Base-by-base conservation (phyloP, 2,888 invertebrate genomes). In the Coremacera marginata region DNA sequence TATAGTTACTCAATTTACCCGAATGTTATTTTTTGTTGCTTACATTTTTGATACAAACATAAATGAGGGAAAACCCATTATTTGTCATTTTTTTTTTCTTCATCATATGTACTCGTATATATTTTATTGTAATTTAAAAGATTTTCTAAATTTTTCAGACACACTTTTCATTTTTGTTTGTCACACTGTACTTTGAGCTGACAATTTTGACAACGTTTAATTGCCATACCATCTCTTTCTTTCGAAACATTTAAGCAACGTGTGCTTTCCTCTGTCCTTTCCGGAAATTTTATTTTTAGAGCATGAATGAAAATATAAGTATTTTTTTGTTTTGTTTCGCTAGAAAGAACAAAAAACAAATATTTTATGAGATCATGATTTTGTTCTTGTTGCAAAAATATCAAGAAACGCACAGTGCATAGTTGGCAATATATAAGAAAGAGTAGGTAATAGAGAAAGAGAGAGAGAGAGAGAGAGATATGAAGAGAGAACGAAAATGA, bases 171-270 rank as follows among this genome's bases (percentile, higher is more conserved):
- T 16, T n/a, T 16, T 34, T 31, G 14, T 63, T 27, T 63, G 44
- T 68, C 44, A 14, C 19, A 25, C 31, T 31, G 3, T 2, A 14
- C 8, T 31, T 62, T 31, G 3, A 31, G 31, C 31, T 51, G 25
- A 68, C 68, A 44, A 14, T 68, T 68, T 49, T 49, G 44, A 68
- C 68, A 68, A 22, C 1, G 9, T 25, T 25, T 68, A 68, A 68
- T 49, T 68, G 25, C 51, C 25, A 3, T 68, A 27, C 49, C 68
- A 14, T 68, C 68, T 68, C 68, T 9, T 68, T 51, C 27, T 25
- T 22, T 25, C 16, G 37, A 37, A 37, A 37, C 37, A 37, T 37
- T 37, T 7, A 37, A 37, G 37, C 37, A 37, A 7, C 37, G 37
- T 8, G 37, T 37, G 37, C 37, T 37, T 37, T 49, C 25, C 27